A percentile compares a stretch with the other conserved stretches of the same genome.
Conservation (phyloP, 35 echinoderm and acorn worm genomes). For the Lytechinus pictus region DNA sequence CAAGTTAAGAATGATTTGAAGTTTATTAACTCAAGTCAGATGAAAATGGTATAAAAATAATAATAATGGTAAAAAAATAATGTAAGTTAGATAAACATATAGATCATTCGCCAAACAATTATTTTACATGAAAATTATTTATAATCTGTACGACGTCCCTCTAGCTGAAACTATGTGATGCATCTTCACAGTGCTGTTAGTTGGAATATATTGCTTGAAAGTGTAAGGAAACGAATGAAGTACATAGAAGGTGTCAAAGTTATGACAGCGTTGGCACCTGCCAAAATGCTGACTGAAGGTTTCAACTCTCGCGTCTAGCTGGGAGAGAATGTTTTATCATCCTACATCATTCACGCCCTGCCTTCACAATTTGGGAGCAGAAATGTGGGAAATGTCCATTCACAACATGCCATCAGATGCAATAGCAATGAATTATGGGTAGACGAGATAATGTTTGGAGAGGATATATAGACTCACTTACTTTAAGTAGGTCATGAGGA, state of each 20-base stretch:
- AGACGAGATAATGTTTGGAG: not conserved
- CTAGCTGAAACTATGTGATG: too few relatives aligned
- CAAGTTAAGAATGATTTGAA: too few relatives aligned
- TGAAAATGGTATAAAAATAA: too few relatives aligned
- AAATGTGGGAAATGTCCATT: slow-evolving; percentile 12
- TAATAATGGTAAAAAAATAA: too few relatives aligned
- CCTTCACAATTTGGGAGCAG: slow-evolving; percentile 1
- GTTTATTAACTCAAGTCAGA: too few relatives aligned
- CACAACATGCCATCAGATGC: not conserved
- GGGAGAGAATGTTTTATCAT: not conserved
- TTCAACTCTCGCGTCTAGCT: not conserved
- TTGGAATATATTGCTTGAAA: not conserved
- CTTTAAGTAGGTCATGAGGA: not conserved
- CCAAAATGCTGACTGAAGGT: not conserved
- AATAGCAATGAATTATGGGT: not conserved
- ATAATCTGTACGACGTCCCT: too few relatives aligned
- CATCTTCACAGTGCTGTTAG: too few relatives aligned
- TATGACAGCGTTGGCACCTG: not conserved
- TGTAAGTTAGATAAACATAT: too few relatives aligned
- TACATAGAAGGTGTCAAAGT: not conserved
- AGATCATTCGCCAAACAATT: too few relatives aligned
- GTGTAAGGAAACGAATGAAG: not conserved
- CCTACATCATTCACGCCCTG: not conserved
- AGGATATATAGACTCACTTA: not conserved
- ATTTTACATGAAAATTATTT: too few relatives aligned